Evolutionary conservation across 2,888 invertebrate genomes (phyloP).

Genomic region (Lepidochitona cinerea): DNA sequence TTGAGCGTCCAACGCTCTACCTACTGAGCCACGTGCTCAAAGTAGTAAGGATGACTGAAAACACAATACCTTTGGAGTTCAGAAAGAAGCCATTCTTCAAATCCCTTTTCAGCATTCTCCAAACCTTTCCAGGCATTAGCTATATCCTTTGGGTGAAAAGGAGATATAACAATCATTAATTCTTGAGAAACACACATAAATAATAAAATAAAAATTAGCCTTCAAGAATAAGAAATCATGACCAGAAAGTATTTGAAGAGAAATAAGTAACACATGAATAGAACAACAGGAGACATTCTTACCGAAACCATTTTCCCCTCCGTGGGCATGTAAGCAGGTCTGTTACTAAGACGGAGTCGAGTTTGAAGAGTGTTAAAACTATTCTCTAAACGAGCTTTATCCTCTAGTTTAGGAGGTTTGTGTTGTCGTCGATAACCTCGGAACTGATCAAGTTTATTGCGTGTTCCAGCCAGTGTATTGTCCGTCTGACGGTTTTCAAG

Average conservation of each 20-base stretch:
- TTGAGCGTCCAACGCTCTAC: too few species aligned
- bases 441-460: conserved; percentile 98
- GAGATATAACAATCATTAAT: background rate
- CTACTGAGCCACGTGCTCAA: too few species aligned
- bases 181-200: background rate
- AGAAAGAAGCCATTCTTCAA: conserved; percentile 99
- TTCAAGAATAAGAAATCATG: too few species aligned
- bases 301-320: conserved; percentile 99
- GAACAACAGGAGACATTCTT: conserved; percentile 72
- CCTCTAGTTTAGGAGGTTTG: conserved; percentile 99
- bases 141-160: conserved; percentile 82
- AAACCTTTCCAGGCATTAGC: conserved; percentile 98
- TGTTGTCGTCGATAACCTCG: conserved; percentile 98
- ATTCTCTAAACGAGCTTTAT: conserved; percentile 98
- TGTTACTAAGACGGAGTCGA: conserved; percentile 95
- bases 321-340: conserved; percentile 99
- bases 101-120: conserved; percentile 97
- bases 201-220: background rate
- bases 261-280: too few species aligned
- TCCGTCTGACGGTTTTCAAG: conserved; percentile 81
- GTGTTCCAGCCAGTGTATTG: conserved; percentile 96
- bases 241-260: too few species aligned
- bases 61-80: conserved; percentile 93
- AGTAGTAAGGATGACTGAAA: background rate
- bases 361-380: conserved; percentile 99